Conservation (phyloP, 2,888 invertebrate species). For the Rhagonycha lutea region DNA sequence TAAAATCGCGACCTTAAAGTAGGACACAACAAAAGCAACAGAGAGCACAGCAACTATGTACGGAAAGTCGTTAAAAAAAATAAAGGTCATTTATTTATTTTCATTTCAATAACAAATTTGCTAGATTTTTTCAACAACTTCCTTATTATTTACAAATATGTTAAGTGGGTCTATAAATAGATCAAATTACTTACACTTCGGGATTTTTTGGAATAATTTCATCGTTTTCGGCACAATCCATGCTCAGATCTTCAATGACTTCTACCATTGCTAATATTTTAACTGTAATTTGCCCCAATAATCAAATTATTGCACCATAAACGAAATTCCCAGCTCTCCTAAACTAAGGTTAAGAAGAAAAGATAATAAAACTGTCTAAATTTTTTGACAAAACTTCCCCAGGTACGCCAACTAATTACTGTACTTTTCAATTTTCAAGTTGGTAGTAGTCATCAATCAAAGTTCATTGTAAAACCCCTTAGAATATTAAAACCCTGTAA, state of each 20-base stretch:
- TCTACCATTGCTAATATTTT: constrained; percentile 47
- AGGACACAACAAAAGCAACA: not conserved
- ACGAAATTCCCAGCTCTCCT: not conserved
- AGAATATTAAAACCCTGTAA: too few species aligned
- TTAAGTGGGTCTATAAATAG: not conserved
- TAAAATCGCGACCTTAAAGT: not conserved
- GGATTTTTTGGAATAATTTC: constrained; percentile 50
- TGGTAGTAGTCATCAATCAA: not conserved
- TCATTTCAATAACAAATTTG: not conserved
- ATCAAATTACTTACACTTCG: constrained; percentile 51
- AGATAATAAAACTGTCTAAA: not conserved
- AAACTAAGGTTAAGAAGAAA: constrained; percentile 1
- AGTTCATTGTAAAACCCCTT: too few species aligned
- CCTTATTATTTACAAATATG: not conserved
- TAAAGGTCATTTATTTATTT: not conserved
- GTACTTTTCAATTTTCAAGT: not conserved
- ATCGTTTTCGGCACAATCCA: constrained; percentile 48
- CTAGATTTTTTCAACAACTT: not conserved
- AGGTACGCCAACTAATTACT: not conserved
- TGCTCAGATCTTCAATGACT: constrained; percentile 47
- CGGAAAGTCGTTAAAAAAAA: not conserved
- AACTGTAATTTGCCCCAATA: not conserved
- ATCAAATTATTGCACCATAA: not conserved
- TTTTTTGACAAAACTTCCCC: not conserved
- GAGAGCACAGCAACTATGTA: not conserved